phyloP scores from a whole-genome alignment of 2,888 invertebrate genomes.

The Thecocarcelia acutangulata region DNA sequence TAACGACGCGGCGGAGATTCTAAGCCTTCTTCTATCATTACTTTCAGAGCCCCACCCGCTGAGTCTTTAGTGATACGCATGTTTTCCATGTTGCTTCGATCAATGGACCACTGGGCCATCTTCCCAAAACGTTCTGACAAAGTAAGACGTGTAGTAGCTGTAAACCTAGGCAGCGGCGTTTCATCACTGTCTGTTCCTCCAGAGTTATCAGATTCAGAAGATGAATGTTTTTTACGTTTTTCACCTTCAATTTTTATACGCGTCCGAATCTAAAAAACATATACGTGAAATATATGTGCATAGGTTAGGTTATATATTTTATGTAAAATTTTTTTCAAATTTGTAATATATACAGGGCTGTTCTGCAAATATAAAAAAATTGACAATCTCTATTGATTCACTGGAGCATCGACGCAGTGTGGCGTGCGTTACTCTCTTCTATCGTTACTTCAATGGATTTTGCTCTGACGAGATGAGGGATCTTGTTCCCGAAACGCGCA shows the following conservation, averaged over 20 bases:
- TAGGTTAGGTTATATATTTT: too few relatives aligned
- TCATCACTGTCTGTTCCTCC: constrained; percentile 83
- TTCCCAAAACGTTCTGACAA: constrained; percentile 94
- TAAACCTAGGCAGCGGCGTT: constrained; percentile 84
- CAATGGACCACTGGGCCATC: constrained; percentile 95
- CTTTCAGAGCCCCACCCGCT: constrained; percentile 87
- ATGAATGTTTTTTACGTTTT: constrained; percentile 82
- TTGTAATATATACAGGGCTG: too few relatives aligned
- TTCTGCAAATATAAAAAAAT: too few relatives aligned
- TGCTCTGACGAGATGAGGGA: too few relatives aligned
- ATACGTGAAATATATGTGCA: background rate
- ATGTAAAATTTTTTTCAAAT: too few relatives aligned
- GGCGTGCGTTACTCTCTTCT: too few relatives aligned
- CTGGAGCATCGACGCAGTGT: too few relatives aligned
- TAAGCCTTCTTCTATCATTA: constrained; percentile 87
- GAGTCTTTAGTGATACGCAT: constrained; percentile 92
- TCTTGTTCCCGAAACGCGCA: too few relatives aligned
- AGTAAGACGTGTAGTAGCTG: constrained; percentile 86
- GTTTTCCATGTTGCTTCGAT: constrained; percentile 90
- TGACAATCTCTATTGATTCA: too few relatives aligned
- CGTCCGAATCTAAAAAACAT: constrained; percentile 76
- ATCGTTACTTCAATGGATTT: too few relatives aligned
- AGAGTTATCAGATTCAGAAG: constrained; percentile 85
- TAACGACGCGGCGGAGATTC: constrained; percentile 84
- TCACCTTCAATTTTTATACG: constrained; percentile 82